These are phyloP conservation scores for Tachystola acroxantha DNA, from an alignment of 2,888 invertebrate genomes.

Conservation along the genomic window DNA sequence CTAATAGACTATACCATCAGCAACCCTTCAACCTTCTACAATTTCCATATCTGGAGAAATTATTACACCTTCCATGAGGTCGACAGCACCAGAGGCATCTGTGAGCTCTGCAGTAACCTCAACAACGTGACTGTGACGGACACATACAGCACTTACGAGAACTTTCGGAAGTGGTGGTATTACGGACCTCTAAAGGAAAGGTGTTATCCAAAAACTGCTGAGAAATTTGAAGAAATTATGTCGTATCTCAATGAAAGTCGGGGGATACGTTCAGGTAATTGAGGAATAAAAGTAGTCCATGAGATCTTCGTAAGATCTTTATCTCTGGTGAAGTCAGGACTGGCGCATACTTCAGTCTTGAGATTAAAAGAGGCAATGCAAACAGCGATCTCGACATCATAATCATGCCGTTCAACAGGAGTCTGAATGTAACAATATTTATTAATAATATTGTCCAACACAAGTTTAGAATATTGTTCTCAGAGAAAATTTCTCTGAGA, in stretches of 20 bases:
- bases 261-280: no score
- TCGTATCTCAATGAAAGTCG: constrained; percentile 8
- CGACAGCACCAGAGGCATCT: constrained; percentile 34
- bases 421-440: no score
- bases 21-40: constrained; percentile 32
- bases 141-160: constrained; percentile 23
- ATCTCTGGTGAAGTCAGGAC: no score
- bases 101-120: constrained; percentile 43
- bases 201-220: constrained; percentile 30
- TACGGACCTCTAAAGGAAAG: constrained; percentile 10
- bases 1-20: constrained; percentile 34
- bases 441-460: no score
- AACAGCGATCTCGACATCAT: no score
- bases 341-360: no score
- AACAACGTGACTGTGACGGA: constrained; percentile 29
- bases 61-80: constrained; percentile 37
- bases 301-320: no score
- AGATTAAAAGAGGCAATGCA: no score
- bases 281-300: neutral
- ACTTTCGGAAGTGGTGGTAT: constrained; percentile 58
- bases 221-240: constrained; percentile 21
- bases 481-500: no score
- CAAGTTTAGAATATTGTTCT: no score
- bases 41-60: constrained; percentile 45
- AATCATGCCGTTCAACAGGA: no score